Conservation (phyloP, 1,140 invertebrate species). For the Pachypsylla venusta region DNA sequence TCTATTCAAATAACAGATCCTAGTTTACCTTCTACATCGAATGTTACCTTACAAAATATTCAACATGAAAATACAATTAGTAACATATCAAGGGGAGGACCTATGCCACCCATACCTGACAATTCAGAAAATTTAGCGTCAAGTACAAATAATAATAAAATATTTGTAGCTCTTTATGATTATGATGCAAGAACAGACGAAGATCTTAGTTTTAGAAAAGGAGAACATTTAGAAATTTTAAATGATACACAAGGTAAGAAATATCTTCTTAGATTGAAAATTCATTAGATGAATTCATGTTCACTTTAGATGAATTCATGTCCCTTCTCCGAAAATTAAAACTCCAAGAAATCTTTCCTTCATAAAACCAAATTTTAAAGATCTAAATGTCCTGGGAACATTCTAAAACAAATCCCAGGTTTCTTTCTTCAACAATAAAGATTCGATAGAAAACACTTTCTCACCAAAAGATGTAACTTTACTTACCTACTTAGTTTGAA, state of each 20-base stretch:
- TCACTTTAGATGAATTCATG: no score
- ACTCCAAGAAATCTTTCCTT: no score
- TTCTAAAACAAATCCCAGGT: no score
- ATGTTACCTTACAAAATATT: constrained; percentile 19
- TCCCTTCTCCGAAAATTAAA: no score
- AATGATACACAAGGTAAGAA: constrained; percentile 97
- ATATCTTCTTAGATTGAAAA: no score
- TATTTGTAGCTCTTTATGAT: constrained; percentile 96
- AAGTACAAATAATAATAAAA: constrained; percentile 28
- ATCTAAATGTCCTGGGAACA: no score
- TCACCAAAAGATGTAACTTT: no score
- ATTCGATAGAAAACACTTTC: no score
- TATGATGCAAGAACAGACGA: constrained; percentile 98
- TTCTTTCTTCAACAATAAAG: no score
- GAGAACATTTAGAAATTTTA: constrained; percentile 93
- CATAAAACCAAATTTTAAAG: no score
- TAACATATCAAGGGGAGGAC: constrained; percentile 22
- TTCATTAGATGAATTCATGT: no score
- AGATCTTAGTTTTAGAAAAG: constrained; percentile 95
- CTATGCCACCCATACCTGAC: constrained; percentile 26
- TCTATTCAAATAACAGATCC: constrained; percentile 21
- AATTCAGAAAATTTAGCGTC: constrained; percentile 17
- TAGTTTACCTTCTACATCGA: constrained; percentile 19
- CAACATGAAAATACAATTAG: constrained; percentile 20
- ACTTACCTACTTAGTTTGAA: no score